A percentile compares a stretch with the other conserved stretches of the same genome.
phyloP scores from a whole-genome alignment of 2,797 vertebrate genomes.

The Ceryle rudis region DNA sequence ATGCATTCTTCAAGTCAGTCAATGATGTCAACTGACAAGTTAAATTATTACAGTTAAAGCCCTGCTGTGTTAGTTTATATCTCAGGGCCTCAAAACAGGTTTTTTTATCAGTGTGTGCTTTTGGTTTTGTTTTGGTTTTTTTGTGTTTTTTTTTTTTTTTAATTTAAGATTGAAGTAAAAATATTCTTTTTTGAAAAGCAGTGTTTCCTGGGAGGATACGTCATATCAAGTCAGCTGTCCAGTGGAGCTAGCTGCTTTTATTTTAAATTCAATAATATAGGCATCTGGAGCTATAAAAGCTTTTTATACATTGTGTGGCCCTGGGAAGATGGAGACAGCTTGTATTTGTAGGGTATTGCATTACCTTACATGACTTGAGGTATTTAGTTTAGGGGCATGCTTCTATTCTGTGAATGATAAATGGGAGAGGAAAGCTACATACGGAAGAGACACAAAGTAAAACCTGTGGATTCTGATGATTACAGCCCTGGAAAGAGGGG shows the following conservation, averaged over 20 bases:
- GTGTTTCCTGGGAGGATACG: background rate
- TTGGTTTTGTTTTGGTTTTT: background rate
- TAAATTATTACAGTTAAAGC: conserved; percentile 53
- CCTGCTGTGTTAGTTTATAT: conserved; percentile 47
- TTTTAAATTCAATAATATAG: background rate
- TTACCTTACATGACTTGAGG: background rate
- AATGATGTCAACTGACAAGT: conserved; percentile 53
- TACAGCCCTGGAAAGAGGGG: background rate
- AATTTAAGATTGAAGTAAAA: background rate
- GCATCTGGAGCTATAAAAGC: background rate
- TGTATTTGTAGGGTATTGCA: background rate
- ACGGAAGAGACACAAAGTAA: background rate
- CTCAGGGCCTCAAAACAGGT: background rate
- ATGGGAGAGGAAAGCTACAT: background rate
- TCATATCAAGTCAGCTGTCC: background rate
- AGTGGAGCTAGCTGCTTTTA: background rate
- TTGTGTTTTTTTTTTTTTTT: too few relatives aligned
- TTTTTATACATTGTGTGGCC: background rate
- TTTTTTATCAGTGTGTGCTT: background rate
- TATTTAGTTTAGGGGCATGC: background rate
- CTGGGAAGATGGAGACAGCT: background rate
- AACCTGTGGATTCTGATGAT: background rate
- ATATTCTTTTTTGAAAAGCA: background rate
- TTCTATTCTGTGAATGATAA: background rate
- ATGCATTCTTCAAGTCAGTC: conserved; percentile 40